phyloP scores from a whole-genome alignment of 1,140 invertebrate species.

The Eurosta solidaginis region DNA sequence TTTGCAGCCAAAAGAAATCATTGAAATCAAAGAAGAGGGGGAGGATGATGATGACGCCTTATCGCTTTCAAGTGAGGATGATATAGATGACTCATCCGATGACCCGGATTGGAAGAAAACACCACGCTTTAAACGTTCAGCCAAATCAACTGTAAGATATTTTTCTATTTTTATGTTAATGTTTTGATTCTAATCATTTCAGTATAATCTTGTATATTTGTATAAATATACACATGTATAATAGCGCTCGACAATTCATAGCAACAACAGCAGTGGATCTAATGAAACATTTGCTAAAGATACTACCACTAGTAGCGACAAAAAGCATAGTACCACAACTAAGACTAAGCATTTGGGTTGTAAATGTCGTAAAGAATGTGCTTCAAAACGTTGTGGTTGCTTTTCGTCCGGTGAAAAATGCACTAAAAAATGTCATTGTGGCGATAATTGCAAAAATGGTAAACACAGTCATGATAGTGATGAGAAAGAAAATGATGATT shows the following conservation, averaged over 20 bases:
- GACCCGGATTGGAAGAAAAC: conserved; percentile 75
- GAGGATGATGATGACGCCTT: conserved; percentile 8
- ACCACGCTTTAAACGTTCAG: conserved; percentile 61
- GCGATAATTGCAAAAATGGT: conserved; percentile 40
- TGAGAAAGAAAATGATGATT: conserved; percentile 1
- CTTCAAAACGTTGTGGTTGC: conserved; percentile 45
- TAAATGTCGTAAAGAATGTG: conserved; percentile 44
- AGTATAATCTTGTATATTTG: neutral
- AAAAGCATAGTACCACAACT: neutral
- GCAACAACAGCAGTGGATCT: neutral
- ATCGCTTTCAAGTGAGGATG: conserved; percentile 57
- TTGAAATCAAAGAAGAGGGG: neutral
- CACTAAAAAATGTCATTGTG: conserved; percentile 36
- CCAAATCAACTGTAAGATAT: conserved; percentile 41
- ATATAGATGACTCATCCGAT: conserved; percentile 61
- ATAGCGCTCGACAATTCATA: neutral
- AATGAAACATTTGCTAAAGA: neutral
- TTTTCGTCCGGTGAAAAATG: conserved; percentile 30
- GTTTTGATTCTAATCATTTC: neutral
- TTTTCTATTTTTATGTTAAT: neutral
- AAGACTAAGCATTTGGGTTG: conserved; percentile 34
- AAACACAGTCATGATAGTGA: neutral
- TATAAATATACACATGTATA: neutral
- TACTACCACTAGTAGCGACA: neutral
- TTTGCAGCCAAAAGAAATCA: conserved; percentile 30